Evolutionary conservation across 2,113 vertebrate species (phyloP), one percentile per base, ranked within the genome.

Genomic region (Bubo bubo): DNA sequence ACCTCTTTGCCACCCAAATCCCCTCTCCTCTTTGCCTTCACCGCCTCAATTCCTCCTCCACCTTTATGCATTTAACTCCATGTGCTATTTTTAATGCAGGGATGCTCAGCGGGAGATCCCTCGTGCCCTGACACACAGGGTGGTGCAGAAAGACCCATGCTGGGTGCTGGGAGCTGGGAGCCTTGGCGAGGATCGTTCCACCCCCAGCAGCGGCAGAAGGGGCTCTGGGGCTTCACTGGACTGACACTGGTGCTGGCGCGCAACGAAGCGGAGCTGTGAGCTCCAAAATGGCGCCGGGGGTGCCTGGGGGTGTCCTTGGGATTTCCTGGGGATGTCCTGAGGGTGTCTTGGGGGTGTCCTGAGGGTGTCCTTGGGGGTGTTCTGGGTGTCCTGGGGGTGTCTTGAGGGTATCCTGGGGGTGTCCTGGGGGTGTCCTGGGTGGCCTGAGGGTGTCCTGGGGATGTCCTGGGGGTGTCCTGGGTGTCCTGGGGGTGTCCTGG

Each of bases 71-170:
- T 23, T 28, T 0, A 0, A 35, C 80, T 52, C 62, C 34, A 4
- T 2, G 8, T 5, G 30, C 64, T 50, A 6, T 27, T 27, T 73
- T 0, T 47, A 5, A 26, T 6, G 21, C 35, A 10, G 34, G 27
- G 17, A 19, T 2, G 35, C 41, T 52, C 37, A 8, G 3, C 7
- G 27, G 4, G 10, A 60, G 19, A 50, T 21, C 35, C 15, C 41
- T 52, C 2, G 7, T 19, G 3, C 24, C 35, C 70, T 2, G 23
- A 39, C 50, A 43, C 0, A 4, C 18, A 30, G 10, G 32, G 24
- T 2, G 22, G 12, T 7, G 37, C 18, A 30, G 27, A 32, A 27
- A 34, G 15, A 39, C 6, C 14, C 19, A 11, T 0, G 13, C 39
- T 12, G 43, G 50, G 28, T 53, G 68, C n/a, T 35, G 35, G 50